Evolutionary conservation across 2,797 vertebrate species (phyloP), one percentile per base, ranked within the genome.

Genomic region (Darevskia mixta): DNA sequence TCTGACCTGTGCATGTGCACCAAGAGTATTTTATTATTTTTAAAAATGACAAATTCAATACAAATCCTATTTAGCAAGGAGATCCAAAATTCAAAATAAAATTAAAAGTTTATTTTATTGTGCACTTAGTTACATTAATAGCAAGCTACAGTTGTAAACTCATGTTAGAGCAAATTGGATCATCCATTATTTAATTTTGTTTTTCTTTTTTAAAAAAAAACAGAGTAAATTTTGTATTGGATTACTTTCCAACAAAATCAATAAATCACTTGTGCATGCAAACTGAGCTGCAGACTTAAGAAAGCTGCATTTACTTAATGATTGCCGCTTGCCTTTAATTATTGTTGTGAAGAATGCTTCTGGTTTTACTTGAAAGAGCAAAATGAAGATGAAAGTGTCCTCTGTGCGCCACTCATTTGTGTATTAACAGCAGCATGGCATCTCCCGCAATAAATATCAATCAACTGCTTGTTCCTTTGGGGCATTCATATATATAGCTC

Each of bases 401-500:
- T 49, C 43, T 29, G 13, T 66, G 76, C 3, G 5, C 89, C 75
- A 55, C 80, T 81, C 29, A 4, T 15, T 61, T 13, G 61, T 79
- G 61, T 25, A 58, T 23, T 35, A 13, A 91, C 80, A 85, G 87
- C 3, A 58, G 73, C n/a, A 72, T n/a, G 91, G 90, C 69, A 58
- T 79, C 3, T 85, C 85, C 91, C 87, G 78, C n/a, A 87, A 87
- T 87, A 77, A 94, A 89, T 91, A 89, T 75, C n/a, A 90, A 32
- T 78, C 83, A 82, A 58, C 92, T 89, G 88, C 18, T 89, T 83
- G 76, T 78, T 88, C 87, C 55, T 89, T 82, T 90, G 80, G 79
- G 25, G 79, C n/a, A 66, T 61, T 6, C 10, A 71, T n/a, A n/a
- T 29, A 71, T 29, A 71, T 17, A 2, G 11, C 13, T n/a, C 29